Base-by-base conservation (phyloP, 2,888 invertebrate genomes). In the Brenthis hecate region DNA sequence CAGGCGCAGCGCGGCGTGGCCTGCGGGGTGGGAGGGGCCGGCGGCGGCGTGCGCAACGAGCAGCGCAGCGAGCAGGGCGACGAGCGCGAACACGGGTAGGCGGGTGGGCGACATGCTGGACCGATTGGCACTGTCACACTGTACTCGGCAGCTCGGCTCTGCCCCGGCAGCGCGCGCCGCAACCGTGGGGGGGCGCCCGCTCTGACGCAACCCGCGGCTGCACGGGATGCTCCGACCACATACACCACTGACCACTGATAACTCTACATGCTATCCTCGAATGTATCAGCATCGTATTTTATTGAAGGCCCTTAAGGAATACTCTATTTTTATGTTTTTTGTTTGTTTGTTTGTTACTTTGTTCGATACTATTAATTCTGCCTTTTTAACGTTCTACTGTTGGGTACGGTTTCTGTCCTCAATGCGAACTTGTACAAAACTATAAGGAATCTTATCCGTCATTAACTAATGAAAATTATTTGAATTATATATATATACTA, bases 1-100 rank as follows among this genome's bases (percentile, higher is more conserved):
- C 58, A 54, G 74, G 70, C 83, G 80, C 72, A 68, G 72, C 73
- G 74, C 28, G 73, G 73, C 70, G 74, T 79, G 76, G 19, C 19
- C 19, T 19, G 19, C 19, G 19, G 19, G 19, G 75, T 75, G 68
- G 61, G 72, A 71, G 65, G 70, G 61, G 66, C 65, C 58, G 57
- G 74, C 70, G 69, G 72, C 73, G 70, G 70, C 71, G 63, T 77
- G 72, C 75, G 81, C 73, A 74, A 76, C 77, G 70, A 74, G 75
- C 71, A 72, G 74, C 72, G 75, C 75, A 72, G 73, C 71, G 67
- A 72, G 66, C 70, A 71, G 70, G 61, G 68, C 70, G 68, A 60
- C 70, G 67, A 68, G 69, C 71, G 66, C 60, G 70, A 56, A 43
- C 36, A 43, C 36, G 36, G 8, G 11, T 11, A 43, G 43, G 58